Percentiles rank a stretch among this genome's conserved stretches.
These are phyloP conservation scores for Didymodactylos carnosus DNA, from an alignment of 2,888 invertebrate genomes.

Conservation along the genomic window DNA sequence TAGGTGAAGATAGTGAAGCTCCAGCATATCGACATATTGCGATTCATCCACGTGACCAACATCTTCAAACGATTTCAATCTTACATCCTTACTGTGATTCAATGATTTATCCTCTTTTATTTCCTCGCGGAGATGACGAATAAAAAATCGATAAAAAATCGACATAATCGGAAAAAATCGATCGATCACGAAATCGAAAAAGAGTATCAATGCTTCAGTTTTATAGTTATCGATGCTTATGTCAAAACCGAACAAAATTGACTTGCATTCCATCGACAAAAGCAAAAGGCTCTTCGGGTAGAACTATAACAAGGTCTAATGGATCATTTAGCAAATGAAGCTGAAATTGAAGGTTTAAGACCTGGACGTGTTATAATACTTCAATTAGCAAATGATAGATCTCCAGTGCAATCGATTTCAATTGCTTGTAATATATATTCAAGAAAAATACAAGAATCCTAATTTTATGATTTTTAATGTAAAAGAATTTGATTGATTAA, in stretches of 20 bases:
- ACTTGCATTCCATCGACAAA: not conserved
- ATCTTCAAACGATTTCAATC: not conserved
- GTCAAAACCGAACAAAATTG: not conserved
- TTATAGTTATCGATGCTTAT: not conserved
- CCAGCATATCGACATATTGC: not conserved
- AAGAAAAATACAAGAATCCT: too few relatives aligned
- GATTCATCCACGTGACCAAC: not conserved
- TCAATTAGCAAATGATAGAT: too few relatives aligned
- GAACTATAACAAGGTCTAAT: not conserved
- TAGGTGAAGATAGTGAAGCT: not conserved
- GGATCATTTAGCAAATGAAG: not conserved
- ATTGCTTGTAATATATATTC: too few relatives aligned
- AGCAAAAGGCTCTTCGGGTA: not conserved
- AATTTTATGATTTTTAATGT: too few relatives aligned
- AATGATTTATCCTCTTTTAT: not conserved
- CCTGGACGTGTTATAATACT: not conserved
- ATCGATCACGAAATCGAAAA: not conserved
- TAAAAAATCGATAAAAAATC: too few relatives aligned
- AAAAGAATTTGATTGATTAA: too few relatives aligned
- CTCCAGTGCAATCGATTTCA: too few relatives aligned
- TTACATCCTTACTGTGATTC: not conserved
- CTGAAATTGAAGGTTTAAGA: not conserved
- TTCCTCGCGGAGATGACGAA: not conserved
- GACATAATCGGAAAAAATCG: not conserved
- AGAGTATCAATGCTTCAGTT: not conserved